phyloP scores from a whole-genome alignment of 2,113 vertebrate genomes.

The Gopherus evgoodei region DNA sequence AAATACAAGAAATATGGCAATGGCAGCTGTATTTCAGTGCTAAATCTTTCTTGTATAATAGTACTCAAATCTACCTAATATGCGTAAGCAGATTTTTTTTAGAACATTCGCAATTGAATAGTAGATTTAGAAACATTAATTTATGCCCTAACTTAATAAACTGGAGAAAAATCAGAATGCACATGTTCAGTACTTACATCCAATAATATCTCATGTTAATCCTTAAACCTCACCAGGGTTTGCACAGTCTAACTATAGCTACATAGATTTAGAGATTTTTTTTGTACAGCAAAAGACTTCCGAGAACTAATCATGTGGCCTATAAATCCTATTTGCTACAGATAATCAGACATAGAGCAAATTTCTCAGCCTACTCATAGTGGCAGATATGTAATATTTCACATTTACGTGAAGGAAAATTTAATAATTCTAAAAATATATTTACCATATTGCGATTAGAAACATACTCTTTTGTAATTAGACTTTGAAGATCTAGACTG shows the following conservation, averaged over 20 bases:
- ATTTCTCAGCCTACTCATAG: constrained; percentile 18
- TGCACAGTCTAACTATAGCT: constrained; percentile 55
- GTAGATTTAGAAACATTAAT: constrained; percentile 58
- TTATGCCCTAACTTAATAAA: constrained; percentile 69
- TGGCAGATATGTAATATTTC: constrained; percentile 19
- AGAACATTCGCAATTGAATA: constrained; percentile 65
- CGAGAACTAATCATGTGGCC: constrained; percentile 36
- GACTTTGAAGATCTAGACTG: not conserved
- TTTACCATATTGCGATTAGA: constrained; percentile 20
- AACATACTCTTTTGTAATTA: not conserved
- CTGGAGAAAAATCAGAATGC: constrained; percentile 54
- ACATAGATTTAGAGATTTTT: constrained; percentile 55
- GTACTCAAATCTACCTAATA: constrained; percentile 56
- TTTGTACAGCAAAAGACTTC: constrained; percentile 58
- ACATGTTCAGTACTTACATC: constrained; percentile 66
- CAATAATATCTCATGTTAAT: constrained; percentile 62
- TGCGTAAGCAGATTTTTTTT: constrained; percentile 48
- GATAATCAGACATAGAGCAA: constrained; percentile 41
- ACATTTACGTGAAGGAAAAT: constrained; percentile 49
- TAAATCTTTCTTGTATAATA: constrained; percentile 56
- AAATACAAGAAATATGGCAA: constrained; percentile 32
- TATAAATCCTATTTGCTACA: constrained; percentile 65
- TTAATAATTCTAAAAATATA: constrained; percentile 13
- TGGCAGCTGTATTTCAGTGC: constrained; percentile 21
- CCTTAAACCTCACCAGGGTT: constrained; percentile 59